Conservation (phyloP, 2,888 invertebrate genomes). For the Galerucella pusilla region DNA sequence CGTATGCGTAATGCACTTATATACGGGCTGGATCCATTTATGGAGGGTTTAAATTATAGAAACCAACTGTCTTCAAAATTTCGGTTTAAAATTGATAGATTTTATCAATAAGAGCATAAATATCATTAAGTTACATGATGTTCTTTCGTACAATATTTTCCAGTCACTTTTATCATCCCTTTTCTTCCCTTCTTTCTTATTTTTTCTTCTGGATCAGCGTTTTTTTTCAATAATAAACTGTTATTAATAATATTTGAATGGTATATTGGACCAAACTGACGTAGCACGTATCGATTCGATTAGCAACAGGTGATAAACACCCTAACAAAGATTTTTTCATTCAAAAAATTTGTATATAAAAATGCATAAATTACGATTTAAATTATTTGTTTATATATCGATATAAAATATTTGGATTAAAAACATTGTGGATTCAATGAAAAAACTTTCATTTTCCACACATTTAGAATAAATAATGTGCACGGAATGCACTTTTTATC, state of each 20-base stretch:
- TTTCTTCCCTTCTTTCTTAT: no score
- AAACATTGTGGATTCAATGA: slow-evolving; percentile 36
- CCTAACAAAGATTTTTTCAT: slow-evolving; percentile 19
- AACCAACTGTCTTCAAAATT: no score
- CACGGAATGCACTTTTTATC: slow-evolving; percentile 30
- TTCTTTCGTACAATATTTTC: no score
- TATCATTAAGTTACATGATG: no score
- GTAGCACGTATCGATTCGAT: background rate
- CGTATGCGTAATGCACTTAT: no score
- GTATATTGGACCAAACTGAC: background rate
- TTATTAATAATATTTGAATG: background rate
- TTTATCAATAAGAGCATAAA: no score
- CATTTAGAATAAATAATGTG: slow-evolving; percentile 30
- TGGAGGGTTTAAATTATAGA: no score
- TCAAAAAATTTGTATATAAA: slow-evolving; percentile 28
- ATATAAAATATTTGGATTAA: slow-evolving; percentile 26
- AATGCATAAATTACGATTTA: slow-evolving; percentile 11
- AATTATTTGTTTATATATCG: slow-evolving; percentile 26
- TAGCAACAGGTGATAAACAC: slow-evolving; percentile 24
- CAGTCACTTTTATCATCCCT: no score
- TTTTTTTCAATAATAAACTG: no score
- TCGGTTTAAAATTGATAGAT: no score
- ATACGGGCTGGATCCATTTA: no score
- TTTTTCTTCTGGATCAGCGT: no score
- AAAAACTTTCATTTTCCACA: slow-evolving; percentile 41